Evolutionary conservation across 1,140 invertebrate genomes (phyloP).

Genomic region (Meteorus sp.): DNA sequence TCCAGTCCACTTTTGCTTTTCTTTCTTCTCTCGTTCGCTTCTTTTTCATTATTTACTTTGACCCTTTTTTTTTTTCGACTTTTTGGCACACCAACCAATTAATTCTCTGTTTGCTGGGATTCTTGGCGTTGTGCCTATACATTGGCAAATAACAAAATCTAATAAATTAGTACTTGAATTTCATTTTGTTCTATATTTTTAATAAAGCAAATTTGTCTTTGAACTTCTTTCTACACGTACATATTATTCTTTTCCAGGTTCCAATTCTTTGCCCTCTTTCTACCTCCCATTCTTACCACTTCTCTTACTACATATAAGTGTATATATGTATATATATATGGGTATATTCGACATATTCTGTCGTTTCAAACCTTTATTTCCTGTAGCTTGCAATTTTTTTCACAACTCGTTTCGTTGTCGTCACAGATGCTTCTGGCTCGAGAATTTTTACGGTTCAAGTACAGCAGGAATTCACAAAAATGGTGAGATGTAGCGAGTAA

Average conservation of each 20-base stretch:
- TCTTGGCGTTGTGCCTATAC: slow-evolving; percentile 11
- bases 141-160: not conserved
- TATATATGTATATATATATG: too few relatives aligned
- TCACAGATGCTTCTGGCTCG: not conserved
- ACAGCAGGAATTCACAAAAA: not conserved
- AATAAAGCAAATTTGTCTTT: slow-evolving; percentile 14
- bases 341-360: too few relatives aligned
- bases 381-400: not conserved
- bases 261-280: not conserved
- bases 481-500: slow-evolving; percentile 2
- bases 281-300: not conserved
- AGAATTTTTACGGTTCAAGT: slow-evolving; percentile 1
- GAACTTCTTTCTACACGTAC: slow-evolving; percentile 14
- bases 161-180: too few relatives aligned
- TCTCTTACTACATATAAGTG: not conserved
- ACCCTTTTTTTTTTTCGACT: not conserved
- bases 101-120: slow-evolving; percentile 10
- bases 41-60: not conserved
- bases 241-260: not conserved
- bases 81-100: slow-evolving; percentile 5
- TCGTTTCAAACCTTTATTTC: not conserved
- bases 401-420: not conserved
- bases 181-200: not conserved
- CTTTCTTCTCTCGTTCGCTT: not conserved
- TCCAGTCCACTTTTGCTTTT: not conserved